Percentiles rank a stretch among this genome's conserved stretches.
phyloP scores from a whole-genome alignment of 2,113 vertebrate genomes.

The Puffinus mauretanicus region DNA sequence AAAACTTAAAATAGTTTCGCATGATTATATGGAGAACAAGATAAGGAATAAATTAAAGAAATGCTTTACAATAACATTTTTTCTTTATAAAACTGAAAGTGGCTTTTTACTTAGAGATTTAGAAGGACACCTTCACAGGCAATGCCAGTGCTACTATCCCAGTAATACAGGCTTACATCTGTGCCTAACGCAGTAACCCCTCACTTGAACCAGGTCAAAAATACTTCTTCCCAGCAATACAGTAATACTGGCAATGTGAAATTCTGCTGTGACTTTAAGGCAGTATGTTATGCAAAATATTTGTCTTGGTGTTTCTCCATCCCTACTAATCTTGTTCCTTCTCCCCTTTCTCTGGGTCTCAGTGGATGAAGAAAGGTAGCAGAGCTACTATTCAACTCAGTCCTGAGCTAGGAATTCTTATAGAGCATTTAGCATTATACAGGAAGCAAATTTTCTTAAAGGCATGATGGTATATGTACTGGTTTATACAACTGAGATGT shows the following conservation, averaged over 20 bases:
- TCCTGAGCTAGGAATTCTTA: neutral
- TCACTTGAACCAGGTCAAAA: neutral
- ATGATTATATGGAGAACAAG: neutral
- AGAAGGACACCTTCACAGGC: neutral
- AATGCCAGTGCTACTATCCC: neutral
- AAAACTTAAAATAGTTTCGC: neutral
- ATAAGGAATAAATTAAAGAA: neutral
- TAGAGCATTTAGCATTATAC: neutral
- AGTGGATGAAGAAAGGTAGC: neutral
- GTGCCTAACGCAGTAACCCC: neutral
- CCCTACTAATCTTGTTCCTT: neutral
- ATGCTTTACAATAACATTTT: neutral
- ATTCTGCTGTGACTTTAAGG: neutral
- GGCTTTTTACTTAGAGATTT: neutral
- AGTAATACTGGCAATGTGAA: neutral
- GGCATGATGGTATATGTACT: neutral
- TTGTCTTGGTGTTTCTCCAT: neutral
- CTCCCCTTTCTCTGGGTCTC: neutral
- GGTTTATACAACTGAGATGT: neutral
- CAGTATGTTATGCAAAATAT: neutral
- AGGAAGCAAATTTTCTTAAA: neutral
- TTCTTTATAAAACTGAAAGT: neutral
- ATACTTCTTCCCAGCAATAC: neutral
- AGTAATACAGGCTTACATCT: neutral
- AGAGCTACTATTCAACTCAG: neutral